phyloP scores from a whole-genome alignment of 1,140 invertebrate species.

The Aphaenogaster rudis region DNA sequence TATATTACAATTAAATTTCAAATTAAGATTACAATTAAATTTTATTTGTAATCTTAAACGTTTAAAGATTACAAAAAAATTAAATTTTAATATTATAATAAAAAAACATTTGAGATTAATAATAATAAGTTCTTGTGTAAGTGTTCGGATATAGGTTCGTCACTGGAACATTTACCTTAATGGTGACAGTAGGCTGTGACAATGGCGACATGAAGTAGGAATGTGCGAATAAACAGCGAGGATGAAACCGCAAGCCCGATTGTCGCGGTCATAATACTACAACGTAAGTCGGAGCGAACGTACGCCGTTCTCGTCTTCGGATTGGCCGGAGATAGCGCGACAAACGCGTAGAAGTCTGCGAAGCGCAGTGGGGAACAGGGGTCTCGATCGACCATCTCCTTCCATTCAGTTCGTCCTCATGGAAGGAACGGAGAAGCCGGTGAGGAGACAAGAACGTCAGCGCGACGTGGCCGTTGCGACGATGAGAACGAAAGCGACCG shows the following conservation, averaged over 20 bases:
- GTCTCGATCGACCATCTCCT: constrained; percentile 82
- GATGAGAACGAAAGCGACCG: constrained; percentile 6
- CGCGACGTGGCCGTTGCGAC: neutral
- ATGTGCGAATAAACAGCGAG: constrained; percentile 62
- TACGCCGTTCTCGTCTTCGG: constrained; percentile 45
- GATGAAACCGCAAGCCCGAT: constrained; percentile 20
- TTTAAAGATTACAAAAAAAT: too few species aligned
- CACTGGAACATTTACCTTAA: neutral
- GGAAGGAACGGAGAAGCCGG: constrained; percentile 18
- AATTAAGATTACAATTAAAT: too few species aligned
- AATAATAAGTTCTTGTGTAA: too few species aligned
- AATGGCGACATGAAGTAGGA: constrained; percentile 22
- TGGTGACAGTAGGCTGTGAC: neutral
- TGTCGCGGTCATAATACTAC: constrained; percentile 64
- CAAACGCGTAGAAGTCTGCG: constrained; percentile 1
- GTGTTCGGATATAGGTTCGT: too few species aligned
- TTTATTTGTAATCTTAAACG: too few species aligned
- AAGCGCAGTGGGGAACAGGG: neutral
- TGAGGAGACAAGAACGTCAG: constrained; percentile 28
- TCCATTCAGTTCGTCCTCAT: constrained; percentile 77
- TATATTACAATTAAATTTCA: too few species aligned
- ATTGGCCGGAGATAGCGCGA: constrained; percentile 64
- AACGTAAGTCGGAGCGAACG: constrained; percentile 18
- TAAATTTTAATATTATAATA: too few species aligned
- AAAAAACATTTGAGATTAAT: too few species aligned